Conservation (phyloP, 1,140 invertebrate species). For the fruit fly (Drosophila melanogaster) region Release_6_plus_ISO1_MT NT_033777.3:30669001-30669500, state of each 20-base stretch:
- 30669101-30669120: no score
- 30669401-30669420: conserved; percentile 14
- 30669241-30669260: background rate
- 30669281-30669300: conserved; percentile 75
- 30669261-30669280: conserved; percentile 7
- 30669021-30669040: background rate
- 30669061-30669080: no score
- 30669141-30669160: conserved; percentile 36
- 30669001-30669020: background rate
- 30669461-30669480: conserved; percentile 81
- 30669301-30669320: conserved; percentile 83
- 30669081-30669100: no score
- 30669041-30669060: background rate
- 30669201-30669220: conserved; percentile 25
- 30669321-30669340: conserved; percentile 80
- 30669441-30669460: conserved; percentile 82
- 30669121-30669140: background rate
- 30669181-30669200: conserved; percentile 19
- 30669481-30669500: conserved; percentile 2
- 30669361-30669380: conserved; percentile 76
- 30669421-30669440: conserved; percentile 60
- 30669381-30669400: conserved; percentile 39
- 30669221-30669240: conserved; percentile 73
- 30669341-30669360: conserved; percentile 73
- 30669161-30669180: conserved; percentile 64